Evolutionary conservation across 2,888 invertebrate species (phyloP).

Genomic region (Idaea straminata): DNA sequence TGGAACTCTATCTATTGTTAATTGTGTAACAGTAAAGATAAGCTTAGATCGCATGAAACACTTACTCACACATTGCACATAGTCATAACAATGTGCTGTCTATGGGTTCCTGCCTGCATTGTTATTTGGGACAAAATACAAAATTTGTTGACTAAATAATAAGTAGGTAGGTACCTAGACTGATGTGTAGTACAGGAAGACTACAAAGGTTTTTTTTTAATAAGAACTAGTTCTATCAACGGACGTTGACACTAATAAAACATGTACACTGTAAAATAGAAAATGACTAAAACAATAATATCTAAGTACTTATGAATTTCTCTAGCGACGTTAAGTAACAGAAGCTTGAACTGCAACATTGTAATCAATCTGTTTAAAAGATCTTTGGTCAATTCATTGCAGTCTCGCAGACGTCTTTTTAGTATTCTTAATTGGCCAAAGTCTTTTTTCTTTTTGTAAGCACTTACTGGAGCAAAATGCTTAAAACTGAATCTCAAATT

Average conservation of each 20-base stretch:
- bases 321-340: not conserved
- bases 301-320: not conserved
- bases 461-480: constrained; percentile 10
- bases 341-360: constrained; percentile 14
- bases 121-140: no score
- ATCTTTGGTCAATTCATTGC: constrained; percentile 22
- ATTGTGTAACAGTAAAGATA: not conserved
- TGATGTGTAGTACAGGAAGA: not conserved
- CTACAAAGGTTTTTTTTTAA: not conserved
- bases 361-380: constrained; percentile 16
- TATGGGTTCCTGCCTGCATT: no score
- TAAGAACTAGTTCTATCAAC: not conserved
- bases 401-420: constrained; percentile 26
- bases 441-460: constrained; percentile 19
- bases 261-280: no score
- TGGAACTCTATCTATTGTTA: constrained; percentile 9
- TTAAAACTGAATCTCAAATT: constrained; percentile 19
- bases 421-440: constrained; percentile 24
- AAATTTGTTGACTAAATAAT: no score
- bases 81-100: no score
- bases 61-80: no score
- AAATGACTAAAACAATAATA: no score
- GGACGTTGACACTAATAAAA: not conserved
- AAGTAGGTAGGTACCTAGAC: no score
- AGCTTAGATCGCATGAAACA: not conserved